phyloP scores from a whole-genome alignment of 2,888 invertebrate genomes.

The Coleophora deauratella region DNA sequence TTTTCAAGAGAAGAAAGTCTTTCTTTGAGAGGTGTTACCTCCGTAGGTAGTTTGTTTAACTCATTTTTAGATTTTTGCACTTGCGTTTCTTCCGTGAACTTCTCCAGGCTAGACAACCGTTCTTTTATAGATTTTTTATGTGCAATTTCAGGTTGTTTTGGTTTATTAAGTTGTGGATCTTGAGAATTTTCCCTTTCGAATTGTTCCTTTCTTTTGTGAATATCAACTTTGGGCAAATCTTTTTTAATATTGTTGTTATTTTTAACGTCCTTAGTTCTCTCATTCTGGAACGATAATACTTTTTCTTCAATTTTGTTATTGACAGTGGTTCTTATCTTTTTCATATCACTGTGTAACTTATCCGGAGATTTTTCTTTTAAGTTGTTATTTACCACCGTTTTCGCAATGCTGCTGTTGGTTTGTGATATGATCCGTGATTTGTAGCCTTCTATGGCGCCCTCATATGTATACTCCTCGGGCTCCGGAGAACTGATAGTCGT shows the following conservation, averaged over 20 bases:
- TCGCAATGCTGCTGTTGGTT: slow-evolving; percentile 62
- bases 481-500: slow-evolving; percentile 80
- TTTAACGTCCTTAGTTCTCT: slow-evolving; percentile 56
- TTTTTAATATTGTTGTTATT: slow-evolving; percentile 63
- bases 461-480: slow-evolving; percentile 88
- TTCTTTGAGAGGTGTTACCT: slow-evolving; percentile 77
- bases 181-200: slow-evolving; percentile 81
- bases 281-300: slow-evolving; percentile 74
- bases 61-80: slow-evolving; percentile 62
- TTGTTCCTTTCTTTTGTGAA: slow-evolving; percentile 86
- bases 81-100: slow-evolving; percentile 73
- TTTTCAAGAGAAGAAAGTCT: slow-evolving; percentile 77
- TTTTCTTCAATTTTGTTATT: slow-evolving; percentile 78
- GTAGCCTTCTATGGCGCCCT: slow-evolving; percentile 90
- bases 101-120: slow-evolving; percentile 80
- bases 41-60: slow-evolving; percentile 69
- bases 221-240: slow-evolving; percentile 85
- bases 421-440: slow-evolving; percentile 83
- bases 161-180: slow-evolving; percentile 63
- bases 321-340: slow-evolving; percentile 64
- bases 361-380: slow-evolving; percentile 64
- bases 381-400: slow-evolving; percentile 57
- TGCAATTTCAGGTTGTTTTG: slow-evolving; percentile 76
- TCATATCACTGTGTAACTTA: slow-evolving; percentile 50
- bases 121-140: slow-evolving; percentile 82